Conservation (phyloP, 2,797 vertebrate genomes). For the Simalia tracyae region DNA sequence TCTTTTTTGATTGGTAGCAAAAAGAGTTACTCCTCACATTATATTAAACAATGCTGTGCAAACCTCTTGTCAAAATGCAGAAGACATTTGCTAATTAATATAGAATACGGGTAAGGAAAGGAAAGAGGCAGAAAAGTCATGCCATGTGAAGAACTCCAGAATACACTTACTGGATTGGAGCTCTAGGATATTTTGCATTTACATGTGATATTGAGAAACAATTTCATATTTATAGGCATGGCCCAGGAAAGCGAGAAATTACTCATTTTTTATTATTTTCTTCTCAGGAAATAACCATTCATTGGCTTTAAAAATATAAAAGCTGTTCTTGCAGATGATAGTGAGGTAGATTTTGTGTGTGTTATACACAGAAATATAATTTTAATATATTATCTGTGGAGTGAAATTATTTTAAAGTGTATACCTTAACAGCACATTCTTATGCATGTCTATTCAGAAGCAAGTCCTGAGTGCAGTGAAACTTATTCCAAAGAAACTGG, state of each 20-base stretch:
- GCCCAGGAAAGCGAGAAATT: constrained; percentile 42
- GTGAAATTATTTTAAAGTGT: neutral
- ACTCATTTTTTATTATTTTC: neutral
- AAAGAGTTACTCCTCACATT: neutral
- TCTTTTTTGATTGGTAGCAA: neutral
- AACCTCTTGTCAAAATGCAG: neutral
- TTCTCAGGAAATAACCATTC: constrained; percentile 15
- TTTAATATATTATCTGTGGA: constrained; percentile 22
- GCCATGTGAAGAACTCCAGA: neutral
- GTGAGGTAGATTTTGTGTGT: neutral
- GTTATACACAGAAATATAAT: neutral
- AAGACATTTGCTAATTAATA: neutral
- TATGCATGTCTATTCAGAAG: neutral
- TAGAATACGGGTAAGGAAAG: neutral
- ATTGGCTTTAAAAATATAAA: constrained; percentile 5
- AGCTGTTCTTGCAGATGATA: constrained; percentile 16
- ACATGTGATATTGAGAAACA: constrained; percentile 30
- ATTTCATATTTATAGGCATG: constrained; percentile 55
- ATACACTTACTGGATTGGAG: neutral
- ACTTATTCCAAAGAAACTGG: neutral
- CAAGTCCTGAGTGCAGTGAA: neutral
- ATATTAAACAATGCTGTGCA: neutral
- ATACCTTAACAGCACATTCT: neutral
- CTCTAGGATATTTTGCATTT: constrained; percentile 30
- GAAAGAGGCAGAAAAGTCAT: neutral